Percentiles rank a stretch among this genome's conserved stretches.
Conservation (phyloP, 2,113 vertebrate genomes). For the Erinaceus europaeus region DNA sequence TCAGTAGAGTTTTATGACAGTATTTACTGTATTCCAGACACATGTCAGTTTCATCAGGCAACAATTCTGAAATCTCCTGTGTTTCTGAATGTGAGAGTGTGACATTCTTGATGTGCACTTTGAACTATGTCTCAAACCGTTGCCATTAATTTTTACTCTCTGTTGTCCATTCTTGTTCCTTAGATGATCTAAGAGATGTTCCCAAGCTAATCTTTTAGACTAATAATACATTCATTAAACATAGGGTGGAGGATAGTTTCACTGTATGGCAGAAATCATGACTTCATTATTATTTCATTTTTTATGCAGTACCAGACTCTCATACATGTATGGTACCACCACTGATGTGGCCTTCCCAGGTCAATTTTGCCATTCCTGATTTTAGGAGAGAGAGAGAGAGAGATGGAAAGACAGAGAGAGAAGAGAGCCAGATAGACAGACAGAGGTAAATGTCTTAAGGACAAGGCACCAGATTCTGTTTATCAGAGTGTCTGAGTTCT, state of each 20-base stretch:
- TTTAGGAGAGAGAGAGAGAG: too few species aligned
- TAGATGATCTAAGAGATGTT: too few species aligned
- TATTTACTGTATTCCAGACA: neutral
- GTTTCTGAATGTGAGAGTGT: too few species aligned
- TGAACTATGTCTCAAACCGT: neutral
- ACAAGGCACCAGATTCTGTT: neutral
- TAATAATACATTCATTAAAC: neutral
- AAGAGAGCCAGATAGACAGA: too few species aligned
- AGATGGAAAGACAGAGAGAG: too few species aligned
- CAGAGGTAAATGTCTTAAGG: neutral
- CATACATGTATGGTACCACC: too few species aligned
- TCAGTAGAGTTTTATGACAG: neutral
- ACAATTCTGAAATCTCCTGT: slow-evolving; percentile 11
- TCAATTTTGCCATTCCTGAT: too few species aligned
- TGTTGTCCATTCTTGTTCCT: neutral
- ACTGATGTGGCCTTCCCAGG: too few species aligned
- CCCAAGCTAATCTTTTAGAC: neutral
- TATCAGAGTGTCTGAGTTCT: neutral
- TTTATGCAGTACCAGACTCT: too few species aligned
- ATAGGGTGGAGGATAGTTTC: neutral
- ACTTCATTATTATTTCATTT: too few species aligned
- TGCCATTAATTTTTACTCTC: neutral
- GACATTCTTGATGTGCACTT: neutral
- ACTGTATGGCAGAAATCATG: neutral
- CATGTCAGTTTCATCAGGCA: neutral